A percentile compares a stretch with the other conserved stretches of the same genome.
phyloP scores from a whole-genome alignment of 2,797 vertebrate genomes.

The Cirrhinus molitorella region DNA sequence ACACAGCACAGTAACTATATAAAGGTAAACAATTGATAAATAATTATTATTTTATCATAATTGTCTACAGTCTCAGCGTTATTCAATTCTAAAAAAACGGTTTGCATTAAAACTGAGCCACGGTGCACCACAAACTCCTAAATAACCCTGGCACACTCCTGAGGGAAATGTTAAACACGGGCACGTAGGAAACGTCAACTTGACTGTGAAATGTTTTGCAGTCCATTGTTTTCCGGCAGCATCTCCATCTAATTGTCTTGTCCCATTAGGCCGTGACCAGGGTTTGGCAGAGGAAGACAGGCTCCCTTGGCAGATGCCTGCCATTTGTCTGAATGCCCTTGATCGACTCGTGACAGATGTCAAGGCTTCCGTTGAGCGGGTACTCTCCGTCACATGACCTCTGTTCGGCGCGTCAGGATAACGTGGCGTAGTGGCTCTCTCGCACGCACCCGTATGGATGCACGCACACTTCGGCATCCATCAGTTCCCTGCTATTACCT shows the following conservation, averaged over 20 bases:
- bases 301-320: constrained; percentile 81
- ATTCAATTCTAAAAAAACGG: background rate
- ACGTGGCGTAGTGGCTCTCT: constrained; percentile 58
- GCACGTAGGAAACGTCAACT: constrained; percentile 42
- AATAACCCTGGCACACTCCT: constrained; percentile 11
- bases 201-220: constrained; percentile 59
- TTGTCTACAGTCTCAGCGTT: too few relatives aligned
- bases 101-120: constrained; percentile 23
- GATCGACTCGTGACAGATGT: constrained; percentile 84
- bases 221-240: constrained; percentile 71
- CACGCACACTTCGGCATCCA: constrained; percentile 69
- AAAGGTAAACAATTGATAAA: too few relatives aligned
- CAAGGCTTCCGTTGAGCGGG: constrained; percentile 80
- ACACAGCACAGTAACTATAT: too few relatives aligned
- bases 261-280: constrained; percentile 77
- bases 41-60: background rate
- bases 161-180: constrained; percentile 29
- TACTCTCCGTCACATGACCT: constrained; percentile 77
- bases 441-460: constrained; percentile 43
- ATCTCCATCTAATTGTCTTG: constrained; percentile 77
- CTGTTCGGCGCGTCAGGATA: constrained; percentile 74
- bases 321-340: constrained; percentile 79
- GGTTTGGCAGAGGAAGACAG: constrained; percentile 71
- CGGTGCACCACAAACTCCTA: background rate
- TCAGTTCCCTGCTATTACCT: constrained; percentile 83